Conservation (phyloP, 2,888 invertebrate species). For the Palloptera scutellata region DNA sequence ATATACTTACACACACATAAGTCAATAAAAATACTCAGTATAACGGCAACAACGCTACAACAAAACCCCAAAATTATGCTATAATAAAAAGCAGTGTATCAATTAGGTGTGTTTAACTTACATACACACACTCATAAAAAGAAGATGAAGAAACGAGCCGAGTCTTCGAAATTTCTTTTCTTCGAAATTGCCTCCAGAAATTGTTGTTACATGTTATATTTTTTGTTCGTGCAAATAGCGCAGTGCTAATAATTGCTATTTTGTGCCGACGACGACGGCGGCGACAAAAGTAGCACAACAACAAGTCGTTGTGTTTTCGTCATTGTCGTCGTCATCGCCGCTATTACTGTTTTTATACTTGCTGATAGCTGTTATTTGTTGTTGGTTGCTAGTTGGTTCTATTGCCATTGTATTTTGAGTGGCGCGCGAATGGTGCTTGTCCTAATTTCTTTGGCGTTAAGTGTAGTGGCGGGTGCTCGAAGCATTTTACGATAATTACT, state of each 20-base stretch:
- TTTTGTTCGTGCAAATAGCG: background rate
- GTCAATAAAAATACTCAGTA: background rate
- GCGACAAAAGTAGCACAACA: too few relatives aligned
- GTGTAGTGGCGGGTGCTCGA: slow-evolving; percentile 3
- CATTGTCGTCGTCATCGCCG: background rate
- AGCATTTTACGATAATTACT: slow-evolving; percentile 4
- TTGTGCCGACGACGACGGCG: background rate
- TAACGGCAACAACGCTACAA: background rate
- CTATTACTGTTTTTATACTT: background rate
- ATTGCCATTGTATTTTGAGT: background rate
- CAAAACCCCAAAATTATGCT: background rate
- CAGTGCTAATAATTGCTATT: slow-evolving; percentile 2
- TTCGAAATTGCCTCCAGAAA: background rate
- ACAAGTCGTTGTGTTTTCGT: background rate
- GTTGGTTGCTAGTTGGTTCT: background rate
- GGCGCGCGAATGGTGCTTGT: slow-evolving; percentile 1
- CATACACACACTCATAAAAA: background rate
- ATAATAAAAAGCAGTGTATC: background rate
- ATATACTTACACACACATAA: background rate
- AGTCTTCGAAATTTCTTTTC: background rate
- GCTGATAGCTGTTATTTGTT: background rate
- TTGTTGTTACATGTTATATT: background rate
- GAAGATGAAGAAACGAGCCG: background rate
- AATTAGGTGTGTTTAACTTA: background rate
- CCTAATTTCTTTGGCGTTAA: slow-evolving; percentile 5